Evolutionary conservation across 2,888 invertebrate species (phyloP).

Genomic region (Meteorus cinctellus): DNA sequence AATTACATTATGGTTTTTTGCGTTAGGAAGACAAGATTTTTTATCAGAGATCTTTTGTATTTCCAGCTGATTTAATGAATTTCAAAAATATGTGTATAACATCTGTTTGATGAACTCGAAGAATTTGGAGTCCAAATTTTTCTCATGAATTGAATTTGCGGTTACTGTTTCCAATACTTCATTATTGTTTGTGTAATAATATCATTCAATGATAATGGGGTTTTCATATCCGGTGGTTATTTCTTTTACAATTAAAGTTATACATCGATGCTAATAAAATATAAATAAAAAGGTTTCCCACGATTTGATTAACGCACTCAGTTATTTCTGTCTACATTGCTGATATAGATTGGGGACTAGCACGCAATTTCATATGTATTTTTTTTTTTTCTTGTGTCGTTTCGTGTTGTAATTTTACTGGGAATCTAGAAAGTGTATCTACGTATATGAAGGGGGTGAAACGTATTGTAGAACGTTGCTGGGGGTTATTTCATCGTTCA

Average conservation of each 20-base stretch:
- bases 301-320: constrained; percentile 17
- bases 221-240: constrained; percentile 31
- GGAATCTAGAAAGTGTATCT: neutral
- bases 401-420: neutral
- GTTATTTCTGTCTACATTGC: neutral
- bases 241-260: neutral
- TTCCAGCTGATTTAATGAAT: too few relatives aligned
- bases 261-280: neutral
- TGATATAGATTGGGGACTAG: constrained; percentile 40
- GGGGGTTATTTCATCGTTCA: constrained; percentile 10
- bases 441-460: neutral
- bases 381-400: neutral
- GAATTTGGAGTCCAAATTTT: neutral
- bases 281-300: constrained; percentile 33
- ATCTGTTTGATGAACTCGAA: neutral
- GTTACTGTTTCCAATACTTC: neutral
- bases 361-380: constrained; percentile 49
- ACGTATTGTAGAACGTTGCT: constrained; percentile 18
- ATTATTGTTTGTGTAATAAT: neutral
- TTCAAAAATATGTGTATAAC: too few relatives aligned
- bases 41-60: too few relatives aligned
- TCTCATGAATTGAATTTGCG: neutral
- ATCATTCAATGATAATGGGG: neutral
- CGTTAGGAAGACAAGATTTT: too few relatives aligned
- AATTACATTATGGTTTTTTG: too few relatives aligned